Evolutionary conservation across 2,888 invertebrate species (phyloP).

Genomic region (Andrena praecox): DNA sequence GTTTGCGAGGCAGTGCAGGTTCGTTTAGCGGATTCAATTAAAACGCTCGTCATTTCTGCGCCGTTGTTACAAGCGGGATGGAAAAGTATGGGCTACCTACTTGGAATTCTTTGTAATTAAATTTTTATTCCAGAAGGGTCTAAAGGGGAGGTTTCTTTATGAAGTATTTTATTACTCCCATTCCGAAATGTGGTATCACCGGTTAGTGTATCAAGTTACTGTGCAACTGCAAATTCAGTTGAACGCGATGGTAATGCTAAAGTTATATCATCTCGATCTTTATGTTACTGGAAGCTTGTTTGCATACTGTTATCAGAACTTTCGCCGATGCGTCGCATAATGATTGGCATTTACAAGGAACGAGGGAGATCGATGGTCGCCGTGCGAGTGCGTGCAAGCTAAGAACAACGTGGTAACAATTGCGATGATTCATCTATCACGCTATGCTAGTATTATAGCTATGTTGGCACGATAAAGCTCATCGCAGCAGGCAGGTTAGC

Average conservation of each 20-base stretch:
- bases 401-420: conserved; percentile 63
- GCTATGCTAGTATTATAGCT: conserved; percentile 65
- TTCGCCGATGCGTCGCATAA: background rate
- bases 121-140: background rate
- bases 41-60: conserved; percentile 15
- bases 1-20: conserved; percentile 19
- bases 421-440: conserved; percentile 69
- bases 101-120: background rate
- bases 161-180: background rate
- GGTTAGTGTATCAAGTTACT: too few species aligned
- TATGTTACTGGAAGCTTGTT: conserved; percentile 23
- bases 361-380: conserved; percentile 36
- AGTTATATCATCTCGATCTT: background rate
- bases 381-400: conserved; percentile 17
- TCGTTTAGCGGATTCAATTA: conserved; percentile 43
- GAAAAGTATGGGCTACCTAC: conserved; percentile 16
- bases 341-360: conserved; percentile 20
- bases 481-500: conserved; percentile 51
- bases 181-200: background rate
- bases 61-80: background rate
- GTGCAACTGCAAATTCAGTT: too few species aligned
- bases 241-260: too few species aligned
- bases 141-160: background rate
- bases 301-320: conserved; percentile 15
- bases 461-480: conserved; percentile 65